Evolutionary conservation across 2,113 vertebrate genomes (phyloP).

Genomic region (Struthio camelus): DNA sequence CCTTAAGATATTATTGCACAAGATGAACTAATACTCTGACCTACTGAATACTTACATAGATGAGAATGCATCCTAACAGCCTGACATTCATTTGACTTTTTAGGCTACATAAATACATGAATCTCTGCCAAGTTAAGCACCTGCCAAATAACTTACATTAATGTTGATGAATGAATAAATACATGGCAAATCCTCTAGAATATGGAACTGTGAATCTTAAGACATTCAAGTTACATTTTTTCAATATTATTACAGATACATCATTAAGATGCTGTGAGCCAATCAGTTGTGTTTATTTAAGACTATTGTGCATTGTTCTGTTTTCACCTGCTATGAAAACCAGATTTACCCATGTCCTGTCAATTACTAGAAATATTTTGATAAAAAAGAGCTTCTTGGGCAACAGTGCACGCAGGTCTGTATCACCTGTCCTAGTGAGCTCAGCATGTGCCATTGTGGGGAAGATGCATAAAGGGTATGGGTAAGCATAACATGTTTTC

Average conservation of each 20-base stretch:
- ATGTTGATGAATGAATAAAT: background rate
- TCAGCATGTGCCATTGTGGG: background rate
- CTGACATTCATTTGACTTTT: background rate
- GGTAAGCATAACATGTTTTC: background rate
- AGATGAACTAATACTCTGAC: background rate
- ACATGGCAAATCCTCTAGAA: background rate
- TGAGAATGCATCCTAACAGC: background rate
- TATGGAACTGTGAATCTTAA: background rate
- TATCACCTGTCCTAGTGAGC: background rate
- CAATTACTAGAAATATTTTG: background rate
- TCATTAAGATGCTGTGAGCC: fast-evolving
- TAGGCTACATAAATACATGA: background rate
- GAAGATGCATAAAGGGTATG: too few relatives aligned
- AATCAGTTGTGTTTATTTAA: background rate
- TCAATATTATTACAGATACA: background rate
- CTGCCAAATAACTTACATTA: background rate
- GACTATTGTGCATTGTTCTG: background rate
- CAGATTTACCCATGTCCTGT: background rate
- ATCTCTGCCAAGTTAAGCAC: background rate
- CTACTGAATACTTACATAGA: background rate
- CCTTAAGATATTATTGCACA: background rate
- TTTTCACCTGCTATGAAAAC: background rate
- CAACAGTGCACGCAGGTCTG: background rate
- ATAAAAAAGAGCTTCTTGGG: background rate
- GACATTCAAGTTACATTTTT: background rate